A percentile compares a stretch with the other conserved stretches of the same genome.
Conservation (phyloP, 35 echinoderm and acorn worm genomes). For the Holothuria glaberrima region DNA sequence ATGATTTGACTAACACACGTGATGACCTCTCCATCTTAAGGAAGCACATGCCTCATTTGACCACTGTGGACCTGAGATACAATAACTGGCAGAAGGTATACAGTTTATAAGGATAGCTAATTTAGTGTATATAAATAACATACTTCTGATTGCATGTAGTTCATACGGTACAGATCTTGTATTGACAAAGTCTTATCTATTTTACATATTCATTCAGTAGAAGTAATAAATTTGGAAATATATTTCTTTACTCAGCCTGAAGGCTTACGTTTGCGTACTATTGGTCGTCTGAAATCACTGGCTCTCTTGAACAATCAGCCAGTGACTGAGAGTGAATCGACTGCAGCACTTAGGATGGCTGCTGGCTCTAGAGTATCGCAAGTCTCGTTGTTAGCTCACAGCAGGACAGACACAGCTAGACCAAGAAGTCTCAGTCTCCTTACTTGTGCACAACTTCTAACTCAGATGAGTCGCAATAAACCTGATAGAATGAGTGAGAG, state of each 20-base stretch:
- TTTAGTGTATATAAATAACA: too few species aligned
- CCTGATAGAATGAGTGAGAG: constrained; percentile 92
- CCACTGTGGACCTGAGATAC: constrained; percentile 81
- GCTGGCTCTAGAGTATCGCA: constrained; percentile 95
- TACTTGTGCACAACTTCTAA: constrained; percentile 88
- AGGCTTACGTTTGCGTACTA: constrained; percentile 85
- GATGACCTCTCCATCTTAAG: constrained; percentile 95
- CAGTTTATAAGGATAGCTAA: too few species aligned
- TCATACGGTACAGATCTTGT: too few species aligned
- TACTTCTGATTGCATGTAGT: too few species aligned
- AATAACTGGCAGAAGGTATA: constrained; percentile 98
- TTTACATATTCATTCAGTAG: too few species aligned
- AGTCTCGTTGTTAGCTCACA: constrained; percentile 91
- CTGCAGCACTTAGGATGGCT: constrained; percentile 95
- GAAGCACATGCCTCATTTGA: constrained; percentile 79
- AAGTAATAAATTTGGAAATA: too few species aligned
- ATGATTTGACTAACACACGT: constrained; percentile 93
- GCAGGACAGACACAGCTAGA: constrained; percentile 71
- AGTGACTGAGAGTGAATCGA: constrained; percentile 90
- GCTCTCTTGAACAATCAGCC: constrained; percentile 75
- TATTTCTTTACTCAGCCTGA: constrained; percentile 72
- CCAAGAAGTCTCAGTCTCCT: constrained; percentile 91
- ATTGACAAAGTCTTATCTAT: too few species aligned
- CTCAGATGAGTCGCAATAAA: constrained; percentile 87
- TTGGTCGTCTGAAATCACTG: constrained; percentile 90